Conservation (phyloP, 2,888 invertebrate genomes). For the Idaea dimidiata region DNA sequence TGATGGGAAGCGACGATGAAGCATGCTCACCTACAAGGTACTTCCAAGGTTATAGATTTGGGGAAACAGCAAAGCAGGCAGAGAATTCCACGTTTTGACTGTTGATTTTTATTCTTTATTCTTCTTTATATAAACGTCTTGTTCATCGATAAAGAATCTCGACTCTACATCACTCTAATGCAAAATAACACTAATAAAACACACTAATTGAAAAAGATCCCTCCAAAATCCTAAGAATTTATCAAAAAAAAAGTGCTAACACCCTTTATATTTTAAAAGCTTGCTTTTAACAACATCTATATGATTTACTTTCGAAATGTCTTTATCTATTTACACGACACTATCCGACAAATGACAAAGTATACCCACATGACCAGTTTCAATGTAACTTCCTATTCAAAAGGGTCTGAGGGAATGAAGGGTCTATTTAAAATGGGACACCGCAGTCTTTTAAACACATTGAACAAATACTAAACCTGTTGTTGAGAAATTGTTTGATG, state of each 20-base stretch:
- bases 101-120: too few relatives aligned
- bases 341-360: conserved; percentile 52
- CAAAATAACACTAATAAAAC: neutral
- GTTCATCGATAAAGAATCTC: too few relatives aligned
- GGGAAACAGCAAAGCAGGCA: too few relatives aligned
- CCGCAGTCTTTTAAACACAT: conserved; percentile 48
- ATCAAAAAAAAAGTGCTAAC: conserved; percentile 36
- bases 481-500: conserved; percentile 49
- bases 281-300: conserved; percentile 41
- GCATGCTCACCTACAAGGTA: too few relatives aligned
- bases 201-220: neutral
- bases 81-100: too few relatives aligned
- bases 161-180: neutral
- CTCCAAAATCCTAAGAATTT: neutral
- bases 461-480: conserved; percentile 48
- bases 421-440: conserved; percentile 36
- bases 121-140: too few relatives aligned
- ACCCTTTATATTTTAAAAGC: conserved; percentile 22
- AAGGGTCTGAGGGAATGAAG: conserved; percentile 5
- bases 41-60: too few relatives aligned
- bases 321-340: conserved; percentile 60
- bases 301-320: conserved; percentile 57
- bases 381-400: conserved; percentile 22
- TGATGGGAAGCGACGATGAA: too few relatives aligned
- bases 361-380: conserved; percentile 39